A percentile compares a stretch with the other conserved stretches of the same genome.
Evolutionary conservation across 2,888 invertebrate species (phyloP).

Genomic region (Apotomis betuletana): DNA sequence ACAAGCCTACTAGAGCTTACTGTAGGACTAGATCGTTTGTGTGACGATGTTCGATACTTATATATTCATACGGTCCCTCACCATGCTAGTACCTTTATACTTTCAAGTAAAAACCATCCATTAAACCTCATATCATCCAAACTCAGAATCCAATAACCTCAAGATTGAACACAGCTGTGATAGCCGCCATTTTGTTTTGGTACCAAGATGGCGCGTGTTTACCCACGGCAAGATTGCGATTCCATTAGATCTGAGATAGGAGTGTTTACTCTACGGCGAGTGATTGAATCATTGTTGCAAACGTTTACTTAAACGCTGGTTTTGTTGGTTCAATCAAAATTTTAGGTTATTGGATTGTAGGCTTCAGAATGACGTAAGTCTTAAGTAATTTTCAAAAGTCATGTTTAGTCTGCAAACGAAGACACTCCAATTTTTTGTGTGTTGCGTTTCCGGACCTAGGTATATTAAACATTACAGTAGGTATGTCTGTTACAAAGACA

Average conservation of each 20-base stretch:
- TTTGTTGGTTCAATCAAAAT: conserved; percentile 40
- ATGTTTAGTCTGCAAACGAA: neutral
- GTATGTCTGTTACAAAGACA: too few species aligned
- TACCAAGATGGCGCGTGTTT: conserved; percentile 34
- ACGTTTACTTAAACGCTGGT: conserved; percentile 40
- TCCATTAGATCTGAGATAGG: conserved; percentile 34
- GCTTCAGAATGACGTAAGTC: neutral
- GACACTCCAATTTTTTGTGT: too few species aligned
- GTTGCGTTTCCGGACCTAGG: too few species aligned
- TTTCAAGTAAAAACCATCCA: neutral
- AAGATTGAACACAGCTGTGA: conserved; percentile 26
- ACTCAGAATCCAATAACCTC: conserved; percentile 13
- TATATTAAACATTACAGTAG: too few species aligned
- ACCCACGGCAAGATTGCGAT: conserved; percentile 24
- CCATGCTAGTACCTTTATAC: neutral
- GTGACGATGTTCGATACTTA: too few species aligned
- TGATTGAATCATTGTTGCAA: conserved; percentile 40
- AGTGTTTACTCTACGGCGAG: conserved; percentile 33
- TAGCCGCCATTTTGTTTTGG: conserved; percentile 36
- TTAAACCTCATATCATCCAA: conserved; percentile 3
- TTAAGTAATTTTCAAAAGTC: neutral
- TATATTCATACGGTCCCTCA: too few species aligned
- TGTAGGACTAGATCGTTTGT: too few species aligned
- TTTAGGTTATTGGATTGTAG: conserved; percentile 27
- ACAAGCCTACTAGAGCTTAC: too few species aligned